Conservation (phyloP, 2,113 vertebrate genomes). For the Peromyscus polionotus region DNA sequence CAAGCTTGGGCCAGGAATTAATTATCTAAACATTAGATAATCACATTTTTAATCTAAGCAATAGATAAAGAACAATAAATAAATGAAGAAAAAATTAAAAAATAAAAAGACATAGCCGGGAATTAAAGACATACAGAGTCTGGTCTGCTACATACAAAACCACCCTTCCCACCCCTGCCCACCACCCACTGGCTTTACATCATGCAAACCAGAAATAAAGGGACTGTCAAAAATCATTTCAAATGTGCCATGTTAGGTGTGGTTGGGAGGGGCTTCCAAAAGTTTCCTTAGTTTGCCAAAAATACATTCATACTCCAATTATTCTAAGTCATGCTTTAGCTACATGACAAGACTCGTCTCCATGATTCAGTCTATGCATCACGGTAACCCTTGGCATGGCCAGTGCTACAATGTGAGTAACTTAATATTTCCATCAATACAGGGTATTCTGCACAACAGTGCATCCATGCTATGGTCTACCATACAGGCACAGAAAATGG, state of each 20-base stretch:
- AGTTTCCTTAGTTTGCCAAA: slow-evolving; percentile 36
- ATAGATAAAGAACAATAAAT: slow-evolving; percentile 5
- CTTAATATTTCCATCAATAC: slow-evolving; percentile 61
- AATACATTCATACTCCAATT: slow-evolving; percentile 72
- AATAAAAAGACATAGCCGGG: not conserved
- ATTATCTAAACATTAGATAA: slow-evolving; percentile 1
- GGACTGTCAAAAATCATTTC: not conserved
- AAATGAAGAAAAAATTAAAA: not conserved
- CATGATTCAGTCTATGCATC: slow-evolving; percentile 67
- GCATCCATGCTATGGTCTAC: not conserved
- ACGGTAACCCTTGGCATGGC: slow-evolving; percentile 55
- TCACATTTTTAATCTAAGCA: slow-evolving; percentile 1
- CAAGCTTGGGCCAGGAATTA: not conserved
- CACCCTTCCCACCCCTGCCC: not conserved
- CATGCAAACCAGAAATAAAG: not conserved
- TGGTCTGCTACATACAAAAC: not conserved
- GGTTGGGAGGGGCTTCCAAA: slow-evolving; percentile 61
- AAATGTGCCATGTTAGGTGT: slow-evolving; percentile 63
- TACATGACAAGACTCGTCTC: slow-evolving; percentile 58
- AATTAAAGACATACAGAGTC: not conserved
- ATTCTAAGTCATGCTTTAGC: slow-evolving; percentile 48
- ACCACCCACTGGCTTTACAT: not conserved
- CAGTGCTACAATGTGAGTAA: slow-evolving; percentile 24
- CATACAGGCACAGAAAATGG: not conserved
- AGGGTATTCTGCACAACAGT: not conserved